Percentiles rank a stretch among this genome's conserved stretches.
Evolutionary conservation across 2,888 invertebrate genomes (phyloP).

Genomic region (Erebia aethiops): DNA sequence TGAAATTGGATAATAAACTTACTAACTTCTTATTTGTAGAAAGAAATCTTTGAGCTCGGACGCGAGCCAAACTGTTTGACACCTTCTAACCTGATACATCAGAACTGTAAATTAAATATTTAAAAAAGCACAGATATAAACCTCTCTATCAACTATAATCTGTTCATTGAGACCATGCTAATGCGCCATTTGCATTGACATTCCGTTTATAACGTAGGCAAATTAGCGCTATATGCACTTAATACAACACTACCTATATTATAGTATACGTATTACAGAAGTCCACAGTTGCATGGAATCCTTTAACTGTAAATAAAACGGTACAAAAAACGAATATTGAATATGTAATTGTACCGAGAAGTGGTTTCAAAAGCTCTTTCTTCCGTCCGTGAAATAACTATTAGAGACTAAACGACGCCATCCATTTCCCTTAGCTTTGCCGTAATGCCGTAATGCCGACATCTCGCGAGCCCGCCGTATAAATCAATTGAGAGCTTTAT

Average conservation of each 20-base stretch:
- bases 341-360: constrained; percentile 6
- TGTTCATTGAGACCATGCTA: too few species aligned
- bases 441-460: constrained; percentile 11
- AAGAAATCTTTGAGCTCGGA: background rate
- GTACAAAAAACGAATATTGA: constrained; percentile 11
- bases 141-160: too few species aligned
- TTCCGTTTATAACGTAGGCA: too few species aligned
- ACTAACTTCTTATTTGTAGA: constrained; percentile 3
- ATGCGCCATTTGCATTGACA: too few species aligned
- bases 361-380: constrained; percentile 19
- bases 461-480: constrained; percentile 8
- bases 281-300: too few species aligned
- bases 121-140: too few species aligned
- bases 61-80: constrained; percentile 1
- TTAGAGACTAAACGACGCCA: constrained; percentile 20
- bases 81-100: background rate
- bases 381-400: constrained; percentile 18
- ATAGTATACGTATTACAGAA: too few species aligned
- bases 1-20: constrained; percentile 14
- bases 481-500: constrained; percentile 19
- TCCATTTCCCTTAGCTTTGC: constrained; percentile 18
- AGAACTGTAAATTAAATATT: too few species aligned
- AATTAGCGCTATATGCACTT: too few species aligned
- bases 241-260: too few species aligned
- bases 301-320: too few species aligned